Evolutionary conservation across 2,113 vertebrate genomes (phyloP), one percentile per base, ranked within the genome.

Genomic region (Gallinago paraguaiae): DNA sequence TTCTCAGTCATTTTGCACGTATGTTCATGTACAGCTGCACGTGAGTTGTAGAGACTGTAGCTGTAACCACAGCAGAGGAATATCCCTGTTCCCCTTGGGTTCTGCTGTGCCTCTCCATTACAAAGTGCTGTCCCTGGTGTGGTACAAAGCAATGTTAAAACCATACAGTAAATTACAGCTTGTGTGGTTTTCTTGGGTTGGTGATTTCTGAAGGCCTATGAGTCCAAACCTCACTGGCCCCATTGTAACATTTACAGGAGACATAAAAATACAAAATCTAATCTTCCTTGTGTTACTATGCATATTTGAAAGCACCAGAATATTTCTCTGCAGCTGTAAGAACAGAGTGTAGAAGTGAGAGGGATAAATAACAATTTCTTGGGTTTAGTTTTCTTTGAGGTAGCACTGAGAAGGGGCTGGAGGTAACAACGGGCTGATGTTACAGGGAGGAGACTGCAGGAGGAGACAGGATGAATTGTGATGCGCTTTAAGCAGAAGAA

Each of bases 41-140:
- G 1, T 11, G 41, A 41, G 20, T 3, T 82, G 31, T 18, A 25
- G 61, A 35, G 65, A 3, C 48, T 61, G 1, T 17, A 13, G 16
- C 17, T 39, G 28, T 59, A 51, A 48, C 14, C 31, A 11, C 5
- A 43, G 43, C 19, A 8, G 5, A 48, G 39, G 48, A 39, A 10
- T 46, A n/a, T 51, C 23, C 46, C 27, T 19, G 20, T 46, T 59
- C 33, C 9, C 5, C 1, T 22, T 0, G 1, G 43, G 45, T 6
- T 37, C 15, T 35, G 3, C 39, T 82, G 24, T 13, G 7, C 37
- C 2, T 69, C 51, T 53, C 51, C 19, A 0, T 53, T 54, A 22
- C 13, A 6, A 24, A 67, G 68, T 5, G 30, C 7, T 45, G 69
- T 39, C 43, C 39, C 50, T 74, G 60, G 2, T 33, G 13, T 6